Evolutionary conservation across 1,140 invertebrate genomes (phyloP).

Genomic region (Diachasma alloeum): DNA sequence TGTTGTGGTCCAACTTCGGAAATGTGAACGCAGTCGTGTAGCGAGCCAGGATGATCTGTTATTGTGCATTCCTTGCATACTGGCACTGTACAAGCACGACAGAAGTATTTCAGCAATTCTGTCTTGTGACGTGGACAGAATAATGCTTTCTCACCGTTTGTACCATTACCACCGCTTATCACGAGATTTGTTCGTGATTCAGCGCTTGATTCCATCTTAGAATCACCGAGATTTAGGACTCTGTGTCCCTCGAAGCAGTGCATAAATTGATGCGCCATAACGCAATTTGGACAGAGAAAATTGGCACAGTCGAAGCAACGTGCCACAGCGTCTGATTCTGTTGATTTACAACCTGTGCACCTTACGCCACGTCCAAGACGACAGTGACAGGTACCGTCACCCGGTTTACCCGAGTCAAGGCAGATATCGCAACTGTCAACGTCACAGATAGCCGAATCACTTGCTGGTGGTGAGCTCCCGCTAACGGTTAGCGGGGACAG

Average conservation of each 20-base stretch:
- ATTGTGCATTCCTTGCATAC: conserved; percentile 95
- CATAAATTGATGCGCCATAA: conserved; percentile 98
- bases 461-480: conserved; percentile 82
- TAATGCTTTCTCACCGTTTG: conserved; percentile 74
- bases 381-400: conserved; percentile 85
- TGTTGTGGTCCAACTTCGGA: conserved; percentile 83
- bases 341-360: conserved; percentile 89
- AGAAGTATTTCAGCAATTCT: conserved; percentile 90
- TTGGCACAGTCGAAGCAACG: conserved; percentile 95
- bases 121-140: conserved; percentile 85
- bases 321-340: conserved; percentile 85
- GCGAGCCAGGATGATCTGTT: conserved; percentile 83
- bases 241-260: conserved; percentile 97
- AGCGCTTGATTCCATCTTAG: conserved; percentile 62
- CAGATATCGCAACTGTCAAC: conserved; percentile 82
- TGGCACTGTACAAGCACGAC: conserved; percentile 86
- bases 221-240: conserved; percentile 80
- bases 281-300: conserved; percentile 94
- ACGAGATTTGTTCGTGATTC: conserved; percentile 48
- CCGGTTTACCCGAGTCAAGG: conserved; percentile 79
- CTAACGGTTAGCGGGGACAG: conserved; percentile 81
- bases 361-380: conserved; percentile 70
- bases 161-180: conserved; percentile 40
- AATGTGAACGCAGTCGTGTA: conserved; percentile 87
- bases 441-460: conserved; percentile 82